Percentiles rank a stretch among this genome's conserved stretches.
phyloP scores from a whole-genome alignment of 2,888 invertebrate species.

The Trichopoda pennipes region DNA sequence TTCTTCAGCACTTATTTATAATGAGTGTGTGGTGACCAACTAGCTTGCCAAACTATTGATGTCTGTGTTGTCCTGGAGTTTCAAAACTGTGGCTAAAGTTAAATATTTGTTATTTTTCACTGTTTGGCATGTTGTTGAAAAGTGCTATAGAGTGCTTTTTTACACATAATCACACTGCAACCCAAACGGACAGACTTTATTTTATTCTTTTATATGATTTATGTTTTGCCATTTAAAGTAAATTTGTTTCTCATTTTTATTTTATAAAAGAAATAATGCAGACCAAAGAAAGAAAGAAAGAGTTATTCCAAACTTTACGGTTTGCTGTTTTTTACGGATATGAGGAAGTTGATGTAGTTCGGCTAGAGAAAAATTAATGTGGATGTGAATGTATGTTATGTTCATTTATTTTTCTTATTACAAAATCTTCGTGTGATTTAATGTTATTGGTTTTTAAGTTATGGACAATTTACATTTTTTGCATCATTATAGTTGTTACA shows the following conservation, averaged over 20 bases:
- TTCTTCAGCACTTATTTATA: conserved; percentile 42
- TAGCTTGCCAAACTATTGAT: conserved; percentile 17
- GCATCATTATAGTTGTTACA: conserved; percentile 62
- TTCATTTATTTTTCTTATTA: conserved; percentile 17
- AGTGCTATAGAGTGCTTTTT: conserved; percentile 25
- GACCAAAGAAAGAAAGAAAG: conserved; percentile 2
- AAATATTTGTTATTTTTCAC: conserved; percentile 67
- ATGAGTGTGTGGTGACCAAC: conserved; percentile 48
- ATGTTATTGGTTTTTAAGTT: conserved; percentile 69
- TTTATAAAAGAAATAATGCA: not conserved
- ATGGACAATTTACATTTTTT: conserved; percentile 66
- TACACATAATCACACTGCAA: not conserved
- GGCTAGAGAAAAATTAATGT: conserved; percentile 58
- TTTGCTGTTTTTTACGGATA: conserved; percentile 9
- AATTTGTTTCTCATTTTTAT: conserved; percentile 66
- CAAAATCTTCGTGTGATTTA: conserved; percentile 61
- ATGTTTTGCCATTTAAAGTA: conserved; percentile 66
- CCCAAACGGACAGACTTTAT: conserved; percentile 3
- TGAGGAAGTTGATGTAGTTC: conserved; percentile 50
- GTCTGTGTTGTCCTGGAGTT: conserved; percentile 15
- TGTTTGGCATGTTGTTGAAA: conserved; percentile 66
- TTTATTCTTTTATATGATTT: conserved; percentile 60
- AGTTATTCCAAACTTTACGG: conserved; percentile 9
- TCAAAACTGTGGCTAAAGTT: conserved; percentile 42
- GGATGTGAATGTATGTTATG: not conserved